Evolutionary conservation across 2,888 invertebrate species (phyloP).

Genomic region (Drosophila maculinotata): DNA sequence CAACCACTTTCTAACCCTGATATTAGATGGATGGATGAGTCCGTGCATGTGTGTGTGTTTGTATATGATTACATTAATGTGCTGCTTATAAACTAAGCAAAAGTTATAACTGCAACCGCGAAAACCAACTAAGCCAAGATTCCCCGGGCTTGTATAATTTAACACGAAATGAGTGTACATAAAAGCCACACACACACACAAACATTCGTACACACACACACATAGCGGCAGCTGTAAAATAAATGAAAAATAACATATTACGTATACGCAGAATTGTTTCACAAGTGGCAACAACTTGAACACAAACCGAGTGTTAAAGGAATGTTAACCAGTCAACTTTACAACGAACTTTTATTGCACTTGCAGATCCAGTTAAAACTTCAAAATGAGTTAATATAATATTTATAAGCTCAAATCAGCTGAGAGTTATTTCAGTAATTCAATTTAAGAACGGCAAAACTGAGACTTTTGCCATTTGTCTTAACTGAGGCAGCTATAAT

Average conservation of each 20-base stretch:
- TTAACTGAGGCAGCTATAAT: too few species aligned
- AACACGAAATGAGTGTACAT: constrained; percentile 13
- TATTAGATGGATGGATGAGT: constrained; percentile 6
- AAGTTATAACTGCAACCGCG: constrained; percentile 14
- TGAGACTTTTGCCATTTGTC: too few species aligned
- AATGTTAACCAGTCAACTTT: background rate
- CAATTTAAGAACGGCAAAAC: background rate
- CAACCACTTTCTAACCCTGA: constrained; percentile 35
- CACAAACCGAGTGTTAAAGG: constrained; percentile 2
- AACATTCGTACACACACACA: background rate
- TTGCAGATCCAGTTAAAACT: background rate
- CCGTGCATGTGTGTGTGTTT: constrained; percentile 7
- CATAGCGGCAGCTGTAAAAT: constrained; percentile 21
- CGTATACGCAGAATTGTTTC: constrained; percentile 52
- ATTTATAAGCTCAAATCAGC: background rate
- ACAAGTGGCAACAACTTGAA: constrained; percentile 25
- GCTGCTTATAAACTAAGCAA: background rate
- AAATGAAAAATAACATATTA: constrained; percentile 43
- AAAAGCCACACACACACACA: constrained; percentile 14
- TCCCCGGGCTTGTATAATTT: constrained; percentile 6
- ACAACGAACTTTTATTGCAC: constrained; percentile 16
- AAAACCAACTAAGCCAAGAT: constrained; percentile 28
- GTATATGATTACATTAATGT: background rate
- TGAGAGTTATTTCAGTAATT: background rate
- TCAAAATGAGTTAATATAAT: background rate